phyloP scores from a whole-genome alignment of 2,888 invertebrate genomes.

The Acleris sparsana region DNA sequence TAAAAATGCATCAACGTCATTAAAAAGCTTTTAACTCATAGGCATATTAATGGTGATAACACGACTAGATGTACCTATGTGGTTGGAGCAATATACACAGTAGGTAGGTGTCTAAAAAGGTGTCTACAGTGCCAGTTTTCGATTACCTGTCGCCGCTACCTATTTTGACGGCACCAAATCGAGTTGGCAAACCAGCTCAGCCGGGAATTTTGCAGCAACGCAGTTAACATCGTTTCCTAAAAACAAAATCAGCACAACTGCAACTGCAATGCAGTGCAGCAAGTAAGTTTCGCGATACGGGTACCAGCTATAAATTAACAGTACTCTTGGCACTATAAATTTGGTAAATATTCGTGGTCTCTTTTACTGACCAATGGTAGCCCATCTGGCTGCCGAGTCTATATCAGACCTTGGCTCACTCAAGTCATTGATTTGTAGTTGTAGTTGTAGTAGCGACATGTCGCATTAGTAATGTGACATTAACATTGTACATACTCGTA shows the following conservation, averaged over 20 bases:
- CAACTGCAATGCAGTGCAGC: slow-evolving; percentile 55
- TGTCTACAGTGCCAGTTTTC: not conserved
- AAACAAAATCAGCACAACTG: slow-evolving; percentile 44
- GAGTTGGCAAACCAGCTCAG: not conserved
- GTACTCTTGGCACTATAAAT: slow-evolving; percentile 12
- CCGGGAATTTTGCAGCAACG: not conserved
- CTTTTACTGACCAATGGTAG: slow-evolving; percentile 12
- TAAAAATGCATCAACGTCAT: too few species aligned
- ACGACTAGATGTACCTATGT: too few species aligned
- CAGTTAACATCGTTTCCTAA: slow-evolving; percentile 27
- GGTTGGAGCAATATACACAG: too few species aligned
- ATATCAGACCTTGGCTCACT: too few species aligned
- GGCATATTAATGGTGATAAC: too few species aligned
- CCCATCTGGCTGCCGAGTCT: too few species aligned
- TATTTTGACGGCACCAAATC: not conserved
- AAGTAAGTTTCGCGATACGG: slow-evolving; percentile 44
- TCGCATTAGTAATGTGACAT: too few species aligned
- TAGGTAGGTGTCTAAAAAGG: not conserved
- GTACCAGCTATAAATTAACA: slow-evolving; percentile 27
- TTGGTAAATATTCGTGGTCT: slow-evolving; percentile 10
- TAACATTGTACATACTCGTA: too few species aligned
- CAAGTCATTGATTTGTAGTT: too few species aligned
- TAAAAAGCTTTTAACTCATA: too few species aligned
- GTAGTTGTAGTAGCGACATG: too few species aligned
- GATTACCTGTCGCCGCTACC: not conserved